These are phyloP conservation scores for Alfaro cultratus DNA, from an alignment of 2,797 vertebrate genomes.

Conservation along the genomic window DNA sequence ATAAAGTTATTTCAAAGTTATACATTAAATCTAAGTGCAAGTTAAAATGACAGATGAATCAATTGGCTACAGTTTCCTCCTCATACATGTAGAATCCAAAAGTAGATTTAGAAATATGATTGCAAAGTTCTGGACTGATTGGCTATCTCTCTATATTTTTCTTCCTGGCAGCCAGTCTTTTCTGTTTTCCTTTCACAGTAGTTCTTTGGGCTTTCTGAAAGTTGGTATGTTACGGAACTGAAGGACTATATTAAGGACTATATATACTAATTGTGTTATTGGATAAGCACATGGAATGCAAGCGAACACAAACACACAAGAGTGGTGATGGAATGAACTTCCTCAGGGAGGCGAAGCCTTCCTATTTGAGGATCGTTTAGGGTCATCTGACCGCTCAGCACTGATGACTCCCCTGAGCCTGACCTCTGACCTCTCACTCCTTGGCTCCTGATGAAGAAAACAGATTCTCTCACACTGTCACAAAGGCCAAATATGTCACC, in stretches of 20 bases:
- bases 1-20: background rate
- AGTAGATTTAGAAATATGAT: background rate
- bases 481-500: conserved; percentile 47
- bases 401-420: conserved; percentile 70
- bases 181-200: background rate
- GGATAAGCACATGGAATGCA: conserved; percentile 10
- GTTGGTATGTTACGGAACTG: background rate
- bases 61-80: background rate
- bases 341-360: conserved; percentile 53
- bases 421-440: conserved; percentile 61
- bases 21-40: background rate
- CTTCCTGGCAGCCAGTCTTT: background rate
- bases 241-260: background rate
- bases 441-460: conserved; percentile 69
- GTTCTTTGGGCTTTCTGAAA: background rate
- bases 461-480: conserved; percentile 69
- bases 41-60: background rate
- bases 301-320: conserved; percentile 19
- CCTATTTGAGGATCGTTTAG: conserved; percentile 65
- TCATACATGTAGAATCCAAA: background rate
- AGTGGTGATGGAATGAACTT: conserved; percentile 59
- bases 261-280: conserved; percentile 1
- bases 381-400: conserved; percentile 69
- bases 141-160: background rate
- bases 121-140: background rate